These are phyloP conservation scores for Struthio camelus DNA, from an alignment of 2,113 vertebrate species.

Conservation along the genomic window DNA sequence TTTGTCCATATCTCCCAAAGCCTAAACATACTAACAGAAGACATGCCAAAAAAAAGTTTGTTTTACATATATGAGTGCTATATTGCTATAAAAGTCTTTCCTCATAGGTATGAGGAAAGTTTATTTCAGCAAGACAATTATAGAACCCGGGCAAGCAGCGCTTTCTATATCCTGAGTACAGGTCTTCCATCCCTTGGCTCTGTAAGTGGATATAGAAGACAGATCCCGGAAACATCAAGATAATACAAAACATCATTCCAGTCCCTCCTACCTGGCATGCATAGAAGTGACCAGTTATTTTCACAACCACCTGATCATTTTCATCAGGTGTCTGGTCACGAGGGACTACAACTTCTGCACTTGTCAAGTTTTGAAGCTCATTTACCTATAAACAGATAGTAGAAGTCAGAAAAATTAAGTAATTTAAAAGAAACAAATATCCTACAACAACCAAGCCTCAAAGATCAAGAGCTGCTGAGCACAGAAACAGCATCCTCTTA, in stretches of 20 bases:
- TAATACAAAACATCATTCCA: background rate
- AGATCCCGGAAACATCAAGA: background rate
- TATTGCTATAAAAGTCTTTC: background rate
- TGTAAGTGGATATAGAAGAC: background rate
- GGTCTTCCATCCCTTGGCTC: background rate
- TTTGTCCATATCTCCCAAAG: background rate
- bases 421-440: background rate
- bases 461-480: background rate
- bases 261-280: constrained; percentile 90
- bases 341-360: constrained; percentile 98
- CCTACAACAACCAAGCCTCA: background rate
- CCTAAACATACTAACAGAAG: background rate
- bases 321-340: constrained; percentile 98
- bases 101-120: background rate
- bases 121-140: background rate
- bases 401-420: background rate
- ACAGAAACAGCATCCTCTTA: background rate
- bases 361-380: constrained; percentile 97
- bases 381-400: constrained; percentile 83
- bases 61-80: background rate
- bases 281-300: constrained; percentile 99
- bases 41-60: background rate
- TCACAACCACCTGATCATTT: constrained; percentile 97
- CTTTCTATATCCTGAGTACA: background rate
- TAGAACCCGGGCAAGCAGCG: background rate